Conservation (phyloP, 2,113 vertebrate genomes). For the Gymnobelideus leadbeateri region DNA sequence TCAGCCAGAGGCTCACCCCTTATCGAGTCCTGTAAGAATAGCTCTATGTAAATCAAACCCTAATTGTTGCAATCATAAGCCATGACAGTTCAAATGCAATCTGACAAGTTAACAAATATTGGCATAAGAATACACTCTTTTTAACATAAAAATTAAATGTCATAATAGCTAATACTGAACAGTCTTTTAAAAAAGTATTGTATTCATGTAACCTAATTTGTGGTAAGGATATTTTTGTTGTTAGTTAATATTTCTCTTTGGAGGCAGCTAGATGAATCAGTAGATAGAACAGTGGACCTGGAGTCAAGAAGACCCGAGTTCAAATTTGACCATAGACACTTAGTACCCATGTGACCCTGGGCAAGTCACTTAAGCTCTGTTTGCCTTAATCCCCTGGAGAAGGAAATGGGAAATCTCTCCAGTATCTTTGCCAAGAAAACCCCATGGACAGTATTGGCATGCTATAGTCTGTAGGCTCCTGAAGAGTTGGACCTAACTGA, state of each 20-base stretch:
- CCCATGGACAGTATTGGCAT: background rate
- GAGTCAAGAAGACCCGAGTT: background rate
- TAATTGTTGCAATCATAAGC: background rate
- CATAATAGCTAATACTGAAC: background rate
- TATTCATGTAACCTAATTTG: background rate
- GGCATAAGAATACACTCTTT: background rate
- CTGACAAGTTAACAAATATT: background rate
- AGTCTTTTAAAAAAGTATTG: background rate
- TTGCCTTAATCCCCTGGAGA: background rate
- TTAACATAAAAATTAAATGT: background rate
- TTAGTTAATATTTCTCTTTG: background rate
- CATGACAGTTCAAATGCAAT: background rate
- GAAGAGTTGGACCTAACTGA: background rate
- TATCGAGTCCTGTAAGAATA: conserved; percentile 78
- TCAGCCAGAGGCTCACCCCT: conserved; percentile 78
- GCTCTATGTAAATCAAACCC: background rate
- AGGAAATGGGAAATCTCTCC: background rate
- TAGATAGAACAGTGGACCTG: background rate
- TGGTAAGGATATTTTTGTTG: background rate
- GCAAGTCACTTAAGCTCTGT: background rate
- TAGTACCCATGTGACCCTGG: background rate
- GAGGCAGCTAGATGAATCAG: background rate
- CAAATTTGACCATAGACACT: background rate
- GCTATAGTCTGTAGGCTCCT: background rate
- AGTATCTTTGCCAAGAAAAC: background rate